Evolutionary conservation across 2,113 vertebrate genomes (phyloP).

Genomic region (Anoplopoma fimbria): DNA sequence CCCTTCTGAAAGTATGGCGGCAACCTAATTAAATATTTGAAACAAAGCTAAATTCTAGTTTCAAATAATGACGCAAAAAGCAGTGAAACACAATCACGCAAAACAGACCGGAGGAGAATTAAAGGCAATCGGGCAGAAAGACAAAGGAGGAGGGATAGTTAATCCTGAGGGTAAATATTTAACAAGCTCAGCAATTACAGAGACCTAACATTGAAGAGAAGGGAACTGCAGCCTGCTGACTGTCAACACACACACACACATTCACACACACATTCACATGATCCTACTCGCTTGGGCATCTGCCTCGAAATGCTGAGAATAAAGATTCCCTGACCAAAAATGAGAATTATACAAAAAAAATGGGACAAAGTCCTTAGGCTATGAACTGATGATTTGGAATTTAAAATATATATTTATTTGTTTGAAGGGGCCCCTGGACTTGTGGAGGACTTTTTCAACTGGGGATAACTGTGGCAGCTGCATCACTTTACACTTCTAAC

Average conservation of each 20-base stretch:
- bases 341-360: constrained; percentile 22
- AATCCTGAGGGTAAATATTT: constrained; percentile 80
- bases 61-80: constrained; percentile 48
- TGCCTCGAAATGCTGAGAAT: constrained; percentile 33
- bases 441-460: constrained; percentile 15
- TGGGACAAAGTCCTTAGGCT: constrained; percentile 35
- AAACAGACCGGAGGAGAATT: constrained; percentile 51
- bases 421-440: constrained; percentile 34
- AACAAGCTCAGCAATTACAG: constrained; percentile 75
- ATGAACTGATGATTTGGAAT: constrained; percentile 26
- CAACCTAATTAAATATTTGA: constrained; percentile 20
- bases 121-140: constrained; percentile 66
- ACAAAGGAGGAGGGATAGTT: constrained; percentile 68
- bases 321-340: constrained; percentile 30
- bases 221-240: constrained; percentile 64
- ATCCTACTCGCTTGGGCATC: constrained; percentile 29
- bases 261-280: background rate
- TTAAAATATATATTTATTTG: background rate
- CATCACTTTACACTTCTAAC: background rate
- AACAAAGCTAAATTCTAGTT: constrained; percentile 27
- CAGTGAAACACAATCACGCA: constrained; percentile 29
- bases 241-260: constrained; percentile 47
- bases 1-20: background rate
- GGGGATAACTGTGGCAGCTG: background rate
- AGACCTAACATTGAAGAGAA: constrained; percentile 61